These are phyloP conservation scores for Brachionus sp. DNA, from an alignment of 1,140 invertebrate genomes.

Conservation along the genomic window DNA sequence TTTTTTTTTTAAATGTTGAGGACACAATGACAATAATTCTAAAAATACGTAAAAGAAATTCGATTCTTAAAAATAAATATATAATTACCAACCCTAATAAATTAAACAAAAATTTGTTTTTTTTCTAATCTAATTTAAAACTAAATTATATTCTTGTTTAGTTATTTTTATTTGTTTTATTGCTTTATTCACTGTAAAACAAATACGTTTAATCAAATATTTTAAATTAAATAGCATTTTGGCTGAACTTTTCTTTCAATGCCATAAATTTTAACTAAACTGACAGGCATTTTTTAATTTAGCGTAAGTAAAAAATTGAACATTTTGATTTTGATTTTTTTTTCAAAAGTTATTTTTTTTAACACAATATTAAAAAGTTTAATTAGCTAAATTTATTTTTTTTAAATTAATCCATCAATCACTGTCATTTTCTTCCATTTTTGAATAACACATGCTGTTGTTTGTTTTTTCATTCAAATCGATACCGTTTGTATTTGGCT, in stretches of 20 bases:
- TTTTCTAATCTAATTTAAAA: not conserved
- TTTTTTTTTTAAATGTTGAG: too few species aligned
- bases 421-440: constrained; percentile 38
- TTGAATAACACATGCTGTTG: constrained; percentile 18
- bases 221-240: not conserved
- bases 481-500: not conserved
- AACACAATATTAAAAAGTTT: not conserved
- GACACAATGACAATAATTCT: too few species aligned
- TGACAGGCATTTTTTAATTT: not conserved
- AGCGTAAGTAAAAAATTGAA: not conserved
- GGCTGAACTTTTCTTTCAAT: not conserved
- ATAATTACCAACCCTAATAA: not conserved
- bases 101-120: not conserved
- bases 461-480: not conserved
- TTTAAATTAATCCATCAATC: not conserved
- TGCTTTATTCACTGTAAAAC: not conserved
- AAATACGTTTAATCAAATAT: not conserved
- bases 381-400: not conserved
- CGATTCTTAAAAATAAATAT: not conserved
- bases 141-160: not conserved
- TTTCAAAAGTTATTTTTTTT: not conserved
- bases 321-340: not conserved
- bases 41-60: not conserved
- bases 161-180: not conserved
- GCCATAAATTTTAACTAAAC: not conserved